These are phyloP conservation scores for Drosophila orena DNA, from an alignment of 1,140 invertebrate genomes.

Conservation along the genomic window DNA sequence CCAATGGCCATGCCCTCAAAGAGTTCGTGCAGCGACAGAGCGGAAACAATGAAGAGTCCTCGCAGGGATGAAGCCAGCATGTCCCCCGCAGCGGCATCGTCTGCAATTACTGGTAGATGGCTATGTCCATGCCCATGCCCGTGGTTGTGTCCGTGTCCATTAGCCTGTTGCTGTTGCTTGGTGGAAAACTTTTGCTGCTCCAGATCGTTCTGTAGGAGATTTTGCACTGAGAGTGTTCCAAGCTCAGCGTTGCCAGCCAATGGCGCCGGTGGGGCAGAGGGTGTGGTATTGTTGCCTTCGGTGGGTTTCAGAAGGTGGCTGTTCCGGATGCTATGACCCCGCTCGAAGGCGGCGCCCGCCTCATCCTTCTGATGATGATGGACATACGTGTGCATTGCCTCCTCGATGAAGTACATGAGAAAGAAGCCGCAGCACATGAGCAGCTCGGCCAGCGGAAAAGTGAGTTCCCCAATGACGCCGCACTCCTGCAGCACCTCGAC, in stretches of 20 bases:
- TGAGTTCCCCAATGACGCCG: slow-evolving; percentile 85
- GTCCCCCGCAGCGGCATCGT: slow-evolving; percentile 85
- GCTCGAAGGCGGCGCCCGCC: slow-evolving; percentile 71
- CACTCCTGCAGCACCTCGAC: slow-evolving; percentile 87
- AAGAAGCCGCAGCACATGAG: slow-evolving; percentile 93
- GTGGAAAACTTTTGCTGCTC: slow-evolving; percentile 69
- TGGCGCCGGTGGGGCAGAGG: background rate
- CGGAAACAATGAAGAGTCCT: slow-evolving; percentile 92
- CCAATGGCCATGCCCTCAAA: slow-evolving; percentile 97
- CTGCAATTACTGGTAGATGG: slow-evolving; percentile 85
- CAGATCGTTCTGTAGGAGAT: slow-evolving; percentile 63
- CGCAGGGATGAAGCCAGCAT: slow-evolving; percentile 89
- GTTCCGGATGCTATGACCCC: slow-evolving; percentile 75
- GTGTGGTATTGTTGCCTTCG: slow-evolving; percentile 13
- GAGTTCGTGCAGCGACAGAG: slow-evolving; percentile 95
- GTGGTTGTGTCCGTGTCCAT: slow-evolving; percentile 56
- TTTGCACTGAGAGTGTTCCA: slow-evolving; percentile 62
- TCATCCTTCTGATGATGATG: slow-evolving; percentile 84
- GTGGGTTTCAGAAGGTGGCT: slow-evolving; percentile 68
- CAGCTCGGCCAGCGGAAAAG: slow-evolving; percentile 89
- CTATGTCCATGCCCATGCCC: slow-evolving; percentile 76
- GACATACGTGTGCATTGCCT: slow-evolving; percentile 90
- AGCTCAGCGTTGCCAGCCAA: slow-evolving; percentile 6
- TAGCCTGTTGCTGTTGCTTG: slow-evolving; percentile 31
- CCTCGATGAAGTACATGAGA: slow-evolving; percentile 93